Percentiles rank a stretch among this genome's conserved stretches.
Evolutionary conservation across 2,888 invertebrate species (phyloP).

Genomic region (Eilema sororculum): DNA sequence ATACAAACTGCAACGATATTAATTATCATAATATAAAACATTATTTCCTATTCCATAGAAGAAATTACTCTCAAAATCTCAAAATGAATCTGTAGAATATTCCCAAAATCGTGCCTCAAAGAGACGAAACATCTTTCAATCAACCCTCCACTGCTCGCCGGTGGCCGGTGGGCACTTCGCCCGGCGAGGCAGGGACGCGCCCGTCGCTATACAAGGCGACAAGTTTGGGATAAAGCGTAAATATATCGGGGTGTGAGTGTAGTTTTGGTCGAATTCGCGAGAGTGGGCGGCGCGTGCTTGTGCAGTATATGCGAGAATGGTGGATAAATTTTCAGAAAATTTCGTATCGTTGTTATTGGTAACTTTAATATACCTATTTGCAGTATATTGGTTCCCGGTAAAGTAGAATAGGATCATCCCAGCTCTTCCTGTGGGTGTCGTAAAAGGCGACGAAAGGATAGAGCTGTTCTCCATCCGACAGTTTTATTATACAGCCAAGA

Average conservation of each 20-base stretch:
- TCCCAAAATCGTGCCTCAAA: constrained; percentile 1
- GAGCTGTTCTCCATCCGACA: no score
- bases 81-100: neutral
- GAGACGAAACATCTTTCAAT: constrained; percentile 17
- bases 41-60: no score
- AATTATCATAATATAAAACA: no score
- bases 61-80: neutral
- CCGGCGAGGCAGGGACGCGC: constrained; percentile 26
- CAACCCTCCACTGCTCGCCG: constrained; percentile 19
- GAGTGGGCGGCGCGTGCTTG: constrained; percentile 69
- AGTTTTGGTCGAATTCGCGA: constrained; percentile 79
- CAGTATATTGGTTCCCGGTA: no score
- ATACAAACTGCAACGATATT: no score
- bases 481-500: no score
- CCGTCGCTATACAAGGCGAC: constrained; percentile 60
- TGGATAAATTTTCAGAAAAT: constrained; percentile 17
- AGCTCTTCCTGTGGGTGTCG: no score
- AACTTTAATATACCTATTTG: no score
- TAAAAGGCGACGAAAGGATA: no score
- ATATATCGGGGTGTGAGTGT: constrained; percentile 79
- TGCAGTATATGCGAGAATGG: constrained; percentile 56
- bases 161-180: constrained; percentile 40
- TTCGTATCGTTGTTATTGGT: neutral
- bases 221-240: constrained; percentile 75
- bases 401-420: no score